Conservation (phyloP, 1,140 invertebrate genomes). For the Asbolus verrucosus region DNA sequence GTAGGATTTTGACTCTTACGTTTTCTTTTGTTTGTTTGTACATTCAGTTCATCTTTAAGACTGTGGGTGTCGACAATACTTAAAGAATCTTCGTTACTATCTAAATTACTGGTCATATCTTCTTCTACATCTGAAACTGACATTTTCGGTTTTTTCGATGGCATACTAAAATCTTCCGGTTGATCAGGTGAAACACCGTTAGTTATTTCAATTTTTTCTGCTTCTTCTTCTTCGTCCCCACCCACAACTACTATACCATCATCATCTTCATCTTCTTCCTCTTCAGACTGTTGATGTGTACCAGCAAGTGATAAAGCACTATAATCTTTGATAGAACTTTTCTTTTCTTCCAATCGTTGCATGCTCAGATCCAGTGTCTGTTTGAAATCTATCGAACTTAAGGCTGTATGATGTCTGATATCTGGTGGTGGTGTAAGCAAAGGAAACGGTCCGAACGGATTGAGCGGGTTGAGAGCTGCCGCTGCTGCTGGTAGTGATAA, state of each 20-base stretch:
- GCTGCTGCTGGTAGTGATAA: conserved; percentile 70
- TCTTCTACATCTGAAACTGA: conserved; percentile 76
- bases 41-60: conserved; percentile 67
- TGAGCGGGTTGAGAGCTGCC: conserved; percentile 73
- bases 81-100: conserved; percentile 81
- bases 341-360: conserved; percentile 75
- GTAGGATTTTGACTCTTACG: conserved; percentile 94
- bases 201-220: conserved; percentile 53
- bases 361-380: conserved; percentile 67
- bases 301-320: conserved; percentile 59
- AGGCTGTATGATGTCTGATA: conserved; percentile 72
- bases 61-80: conserved; percentile 69
- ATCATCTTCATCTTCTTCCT: conserved; percentile 69
- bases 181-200: conserved; percentile 66
- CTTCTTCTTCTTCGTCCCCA: conserved; percentile 74
- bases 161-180: conserved; percentile 76
- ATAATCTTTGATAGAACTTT: conserved; percentile 66
- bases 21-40: conserved; percentile 77
- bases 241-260: conserved; percentile 74
- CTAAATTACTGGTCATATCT: conserved; percentile 74
- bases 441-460: conserved; percentile 81
- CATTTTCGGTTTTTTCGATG: conserved; percentile 71
- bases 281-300: conserved; percentile 62
- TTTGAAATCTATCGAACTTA: conserved; percentile 77
- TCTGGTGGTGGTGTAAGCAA: conserved; percentile 80